Evolutionary conservation across 2,888 invertebrate species (phyloP).

Genomic region (Ferrisia virgata): DNA sequence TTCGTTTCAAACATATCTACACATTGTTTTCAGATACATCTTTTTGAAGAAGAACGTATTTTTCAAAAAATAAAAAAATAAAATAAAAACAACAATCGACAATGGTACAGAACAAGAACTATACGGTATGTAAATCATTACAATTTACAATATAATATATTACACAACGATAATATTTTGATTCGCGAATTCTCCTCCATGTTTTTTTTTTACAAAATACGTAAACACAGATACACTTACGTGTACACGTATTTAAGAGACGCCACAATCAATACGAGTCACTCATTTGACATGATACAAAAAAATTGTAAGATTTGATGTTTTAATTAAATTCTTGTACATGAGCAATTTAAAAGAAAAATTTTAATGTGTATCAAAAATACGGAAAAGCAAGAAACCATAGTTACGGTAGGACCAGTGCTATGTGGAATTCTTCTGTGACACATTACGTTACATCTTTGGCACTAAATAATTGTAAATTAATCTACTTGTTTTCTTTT

Average conservation of each 20-base stretch:
- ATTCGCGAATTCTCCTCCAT: not conserved
- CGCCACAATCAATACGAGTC: not conserved
- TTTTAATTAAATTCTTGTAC: not conserved
- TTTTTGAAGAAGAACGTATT: too few species aligned
- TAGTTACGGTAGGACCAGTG: not conserved
- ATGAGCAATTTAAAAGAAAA: not conserved
- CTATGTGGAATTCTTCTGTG: not conserved
- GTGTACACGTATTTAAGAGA: not conserved
- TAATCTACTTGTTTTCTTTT: not conserved
- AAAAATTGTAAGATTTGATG: not conserved
- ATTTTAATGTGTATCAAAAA: not conserved
- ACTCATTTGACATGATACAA: not conserved
- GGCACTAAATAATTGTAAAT: not conserved
- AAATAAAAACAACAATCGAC: not conserved
- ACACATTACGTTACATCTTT: not conserved
- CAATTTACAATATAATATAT: not conserved
- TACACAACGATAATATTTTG: not conserved
- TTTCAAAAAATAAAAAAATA: not conserved
- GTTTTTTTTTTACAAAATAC: not conserved
- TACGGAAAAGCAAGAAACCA: not conserved
- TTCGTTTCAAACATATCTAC: not conserved
- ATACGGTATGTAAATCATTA: not conserved
- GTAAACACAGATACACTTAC: not conserved
- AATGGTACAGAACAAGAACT: not conserved
- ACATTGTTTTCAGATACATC: not conserved